Evolutionary conservation across 1,140 invertebrate species (phyloP).

Genomic region (Trichonephila clavipes): DNA sequence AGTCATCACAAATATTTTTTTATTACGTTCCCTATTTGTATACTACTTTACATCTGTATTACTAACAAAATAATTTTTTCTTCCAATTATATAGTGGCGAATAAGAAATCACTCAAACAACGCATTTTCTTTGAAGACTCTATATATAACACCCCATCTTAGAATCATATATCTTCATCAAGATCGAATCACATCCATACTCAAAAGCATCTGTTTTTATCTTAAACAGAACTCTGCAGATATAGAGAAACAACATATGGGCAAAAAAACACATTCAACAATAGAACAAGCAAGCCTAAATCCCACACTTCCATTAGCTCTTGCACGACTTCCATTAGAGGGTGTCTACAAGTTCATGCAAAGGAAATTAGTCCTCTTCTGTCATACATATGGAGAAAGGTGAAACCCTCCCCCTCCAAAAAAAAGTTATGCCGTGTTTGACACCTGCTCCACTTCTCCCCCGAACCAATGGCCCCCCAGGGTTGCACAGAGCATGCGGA

Average conservation of each 20-base stretch:
- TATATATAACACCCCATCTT: not conserved
- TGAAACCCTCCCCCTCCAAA: not conserved
- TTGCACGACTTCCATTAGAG: not conserved
- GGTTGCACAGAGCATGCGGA: not conserved
- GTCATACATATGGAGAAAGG: not conserved
- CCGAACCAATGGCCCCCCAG: slow-evolving; percentile 15
- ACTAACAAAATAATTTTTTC: too few species aligned
- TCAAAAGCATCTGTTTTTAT: not conserved
- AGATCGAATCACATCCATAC: not conserved
- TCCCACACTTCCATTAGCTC: not conserved
- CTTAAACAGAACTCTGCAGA: not conserved
- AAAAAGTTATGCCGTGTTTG: not conserved
- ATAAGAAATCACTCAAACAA: not conserved
- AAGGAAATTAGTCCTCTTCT: slow-evolving; percentile 35
- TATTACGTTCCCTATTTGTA: too few species aligned
- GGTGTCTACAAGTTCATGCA: slow-evolving; percentile 6
- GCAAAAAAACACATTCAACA: not conserved
- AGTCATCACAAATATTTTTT: too few species aligned
- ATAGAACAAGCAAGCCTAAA: not conserved
- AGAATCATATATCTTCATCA: not conserved
- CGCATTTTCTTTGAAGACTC: not conserved
- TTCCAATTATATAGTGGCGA: too few species aligned
- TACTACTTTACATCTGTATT: too few species aligned
- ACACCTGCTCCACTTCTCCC: slow-evolving; percentile 56
- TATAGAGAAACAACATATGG: slow-evolving; percentile 3